Percentiles rank a stretch among this genome's conserved stretches.
Conservation (phyloP, 2,888 invertebrate species). For the Hetaerina titia region DNA sequence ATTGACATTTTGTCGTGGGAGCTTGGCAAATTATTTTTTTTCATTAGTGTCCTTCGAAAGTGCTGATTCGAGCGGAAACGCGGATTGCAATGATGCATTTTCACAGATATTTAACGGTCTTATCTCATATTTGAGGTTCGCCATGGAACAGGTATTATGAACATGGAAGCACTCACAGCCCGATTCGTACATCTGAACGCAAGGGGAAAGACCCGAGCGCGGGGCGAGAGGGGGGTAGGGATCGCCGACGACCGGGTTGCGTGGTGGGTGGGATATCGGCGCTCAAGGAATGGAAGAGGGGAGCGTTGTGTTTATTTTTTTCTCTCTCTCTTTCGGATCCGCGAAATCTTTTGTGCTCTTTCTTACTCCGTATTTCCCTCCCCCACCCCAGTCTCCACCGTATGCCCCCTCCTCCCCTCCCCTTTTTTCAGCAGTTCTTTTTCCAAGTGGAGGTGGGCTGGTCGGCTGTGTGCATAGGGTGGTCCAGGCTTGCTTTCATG, state of each 20-base stretch:
- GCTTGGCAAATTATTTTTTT: too few relatives aligned
- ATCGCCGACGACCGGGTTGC: background rate
- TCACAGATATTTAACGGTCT: too few relatives aligned
- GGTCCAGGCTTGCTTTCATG: background rate
- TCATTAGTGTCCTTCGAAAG: too few relatives aligned
- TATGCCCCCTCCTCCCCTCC: background rate
- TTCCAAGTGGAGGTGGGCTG: background rate
- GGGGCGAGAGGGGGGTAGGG: background rate
- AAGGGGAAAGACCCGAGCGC: background rate
- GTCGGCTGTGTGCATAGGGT: background rate
- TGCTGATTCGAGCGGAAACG: too few relatives aligned
- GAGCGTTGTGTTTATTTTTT: background rate
- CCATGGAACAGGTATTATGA: too few relatives aligned
- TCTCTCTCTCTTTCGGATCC: background rate
- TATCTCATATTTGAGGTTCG: too few relatives aligned
- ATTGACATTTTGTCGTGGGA: too few relatives aligned
- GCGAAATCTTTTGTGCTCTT: conserved; percentile 53
- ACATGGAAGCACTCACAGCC: background rate
- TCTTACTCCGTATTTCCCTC: background rate
- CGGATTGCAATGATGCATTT: too few relatives aligned
- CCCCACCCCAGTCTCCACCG: background rate
- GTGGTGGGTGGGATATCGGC: conserved; percentile 9
- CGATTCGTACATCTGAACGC: background rate
- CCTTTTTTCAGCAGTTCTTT: background rate
- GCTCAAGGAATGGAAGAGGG: background rate